Evolutionary conservation across 2,888 invertebrate genomes (phyloP).

Genomic region (Strigamia maritima): DNA sequence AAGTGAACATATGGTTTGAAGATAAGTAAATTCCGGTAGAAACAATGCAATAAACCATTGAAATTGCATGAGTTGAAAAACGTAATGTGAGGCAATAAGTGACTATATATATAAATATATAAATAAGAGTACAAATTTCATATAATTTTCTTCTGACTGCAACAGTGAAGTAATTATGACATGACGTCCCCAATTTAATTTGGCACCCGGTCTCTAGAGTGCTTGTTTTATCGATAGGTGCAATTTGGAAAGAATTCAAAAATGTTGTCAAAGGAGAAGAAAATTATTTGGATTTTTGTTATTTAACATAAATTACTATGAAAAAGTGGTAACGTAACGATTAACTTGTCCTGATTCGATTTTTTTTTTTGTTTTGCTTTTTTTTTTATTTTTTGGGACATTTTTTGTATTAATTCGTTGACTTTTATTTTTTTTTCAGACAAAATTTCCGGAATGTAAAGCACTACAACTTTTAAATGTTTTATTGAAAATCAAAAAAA

Average conservation of each 20-base stretch:
- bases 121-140: neutral
- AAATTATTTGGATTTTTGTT: neutral
- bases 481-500: neutral
- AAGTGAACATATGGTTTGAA: conserved; percentile 20
- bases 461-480: neutral
- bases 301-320: neutral
- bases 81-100: neutral
- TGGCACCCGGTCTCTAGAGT: neutral
- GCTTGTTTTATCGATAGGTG: neutral
- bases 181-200: neutral
- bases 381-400: neutral
- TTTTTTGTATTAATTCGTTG: neutral
- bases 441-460: neutral
- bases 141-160: neutral
- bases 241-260: neutral
- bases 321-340: neutral
- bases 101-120: neutral
- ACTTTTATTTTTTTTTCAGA: neutral
- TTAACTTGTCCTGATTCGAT: neutral
- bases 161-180: neutral
- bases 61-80: neutral
- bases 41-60: neutral
- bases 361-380: neutral
- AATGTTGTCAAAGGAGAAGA: neutral
- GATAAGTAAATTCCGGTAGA: conserved; percentile 27